Conservation (phyloP, 2,888 invertebrate genomes). For the Acronicta aceris region DNA sequence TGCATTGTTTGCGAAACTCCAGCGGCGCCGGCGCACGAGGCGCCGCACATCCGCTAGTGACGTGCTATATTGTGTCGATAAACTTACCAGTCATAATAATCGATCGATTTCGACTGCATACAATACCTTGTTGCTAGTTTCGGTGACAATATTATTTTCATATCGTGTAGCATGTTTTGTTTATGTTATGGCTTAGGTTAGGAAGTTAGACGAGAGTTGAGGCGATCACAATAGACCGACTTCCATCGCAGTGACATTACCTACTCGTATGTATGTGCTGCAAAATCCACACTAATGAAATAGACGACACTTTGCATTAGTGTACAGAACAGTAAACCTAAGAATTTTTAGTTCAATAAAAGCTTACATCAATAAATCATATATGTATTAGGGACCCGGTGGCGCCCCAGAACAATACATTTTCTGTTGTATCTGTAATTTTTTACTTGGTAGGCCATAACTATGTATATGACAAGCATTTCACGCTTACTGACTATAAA, state of each 20-base stretch:
- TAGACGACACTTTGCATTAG: not conserved
- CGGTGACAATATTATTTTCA: constrained; percentile 54
- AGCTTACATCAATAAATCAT: not conserved
- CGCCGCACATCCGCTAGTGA: constrained; percentile 85
- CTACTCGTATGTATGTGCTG: no score
- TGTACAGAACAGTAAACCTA: constrained; percentile 11
- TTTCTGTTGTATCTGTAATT: no score
- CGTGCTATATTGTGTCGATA: constrained; percentile 71
- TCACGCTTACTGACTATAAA: constrained; percentile 39
- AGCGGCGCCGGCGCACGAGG: constrained; percentile 78
- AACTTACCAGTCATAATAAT: constrained; percentile 67
- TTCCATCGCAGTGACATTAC: no score
- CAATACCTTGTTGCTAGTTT: constrained; percentile 62
- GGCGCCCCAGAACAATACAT: no score
- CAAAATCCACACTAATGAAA: no score
- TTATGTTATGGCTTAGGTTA: constrained; percentile 37
- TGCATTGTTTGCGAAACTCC: constrained; percentile 81
- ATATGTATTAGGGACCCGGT: no score
- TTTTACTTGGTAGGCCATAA: no score
- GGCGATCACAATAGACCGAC: no score
- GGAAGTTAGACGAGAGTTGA: constrained; percentile 27
- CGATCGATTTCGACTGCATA: constrained; percentile 63
- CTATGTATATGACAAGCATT: constrained; percentile 25
- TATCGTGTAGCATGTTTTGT: constrained; percentile 41
- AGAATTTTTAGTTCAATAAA: constrained; percentile 23